These are phyloP conservation scores for Corythaeola cristata DNA, from an alignment of 2,113 vertebrate species.

Conservation along the genomic window DNA sequence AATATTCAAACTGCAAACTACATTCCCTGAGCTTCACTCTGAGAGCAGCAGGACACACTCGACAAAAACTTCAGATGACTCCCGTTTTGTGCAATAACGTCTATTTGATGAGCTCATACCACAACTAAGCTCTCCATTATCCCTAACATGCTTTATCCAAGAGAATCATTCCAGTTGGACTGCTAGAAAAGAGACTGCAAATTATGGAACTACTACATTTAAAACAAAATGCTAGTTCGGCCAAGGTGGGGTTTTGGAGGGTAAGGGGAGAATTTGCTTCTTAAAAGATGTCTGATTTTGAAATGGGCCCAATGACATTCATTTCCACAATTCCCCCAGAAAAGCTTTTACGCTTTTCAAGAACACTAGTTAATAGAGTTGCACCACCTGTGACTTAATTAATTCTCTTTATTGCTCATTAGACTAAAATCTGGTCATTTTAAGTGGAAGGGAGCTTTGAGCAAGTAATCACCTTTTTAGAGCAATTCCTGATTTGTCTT, in stretches of 20 bases:
- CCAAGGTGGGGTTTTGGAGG: background rate
- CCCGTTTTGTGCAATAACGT: background rate
- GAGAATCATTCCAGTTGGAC: background rate
- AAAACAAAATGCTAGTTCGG: background rate
- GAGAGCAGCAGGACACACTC: background rate
- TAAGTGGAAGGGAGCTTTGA: background rate
- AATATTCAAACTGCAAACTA: background rate
- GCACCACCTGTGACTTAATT: background rate
- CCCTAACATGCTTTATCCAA: background rate
- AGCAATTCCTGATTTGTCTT: conserved; percentile 34
- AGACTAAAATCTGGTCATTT: background rate
- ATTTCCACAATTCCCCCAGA: background rate
- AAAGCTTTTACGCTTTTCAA: background rate
- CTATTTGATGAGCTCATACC: background rate
- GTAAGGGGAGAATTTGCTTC: background rate
- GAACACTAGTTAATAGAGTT: background rate
- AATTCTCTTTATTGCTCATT: background rate
- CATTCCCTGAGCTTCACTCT: background rate
- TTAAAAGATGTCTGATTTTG: background rate
- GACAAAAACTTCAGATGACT: background rate
- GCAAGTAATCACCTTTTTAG: background rate
- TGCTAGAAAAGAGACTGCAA: background rate
- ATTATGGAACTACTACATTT: background rate
- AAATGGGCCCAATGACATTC: background rate
- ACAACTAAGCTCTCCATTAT: background rate